Evolutionary conservation across 2,888 invertebrate species (phyloP).

Genomic region (Mesorhabditis spiculigera): DNA sequence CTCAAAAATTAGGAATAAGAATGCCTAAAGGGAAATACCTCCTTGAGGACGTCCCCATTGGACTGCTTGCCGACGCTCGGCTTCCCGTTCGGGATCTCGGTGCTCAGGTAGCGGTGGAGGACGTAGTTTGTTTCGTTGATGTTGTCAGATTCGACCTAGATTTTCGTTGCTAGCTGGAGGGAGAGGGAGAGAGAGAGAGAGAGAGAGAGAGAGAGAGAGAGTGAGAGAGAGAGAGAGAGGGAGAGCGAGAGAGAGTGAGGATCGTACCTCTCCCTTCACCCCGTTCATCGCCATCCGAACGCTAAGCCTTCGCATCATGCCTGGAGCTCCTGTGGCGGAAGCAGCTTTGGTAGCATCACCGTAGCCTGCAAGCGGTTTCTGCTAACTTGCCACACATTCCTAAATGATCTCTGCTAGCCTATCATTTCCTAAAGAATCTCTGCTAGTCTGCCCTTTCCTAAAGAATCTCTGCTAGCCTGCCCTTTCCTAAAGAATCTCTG

Average conservation of each 20-base stretch:
- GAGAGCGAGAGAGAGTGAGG: background rate
- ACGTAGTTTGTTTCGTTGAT: background rate
- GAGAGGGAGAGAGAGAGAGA: too few relatives aligned
- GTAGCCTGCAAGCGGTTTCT: background rate
- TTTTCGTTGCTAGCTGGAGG: too few relatives aligned
- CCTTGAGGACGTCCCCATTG: background rate
- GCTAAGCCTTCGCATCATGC: conserved; percentile 18
- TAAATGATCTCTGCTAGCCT: too few relatives aligned
- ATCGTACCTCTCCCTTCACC: conserved; percentile 16
- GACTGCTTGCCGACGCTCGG: background rate
- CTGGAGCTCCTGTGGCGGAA: background rate
- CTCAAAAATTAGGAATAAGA: too few relatives aligned
- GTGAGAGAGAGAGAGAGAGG: too few relatives aligned
- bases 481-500: too few relatives aligned
- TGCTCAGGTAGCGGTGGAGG: background rate
- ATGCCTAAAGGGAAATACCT: background rate
- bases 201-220: too few relatives aligned
- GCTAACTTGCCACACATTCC: conserved; percentile 7
- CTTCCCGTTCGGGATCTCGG: conserved; percentile 6
- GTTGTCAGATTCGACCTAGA: background rate
- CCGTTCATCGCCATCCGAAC: conserved; percentile 19
- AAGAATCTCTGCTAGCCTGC: too few relatives aligned
- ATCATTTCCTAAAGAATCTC: too few relatives aligned
- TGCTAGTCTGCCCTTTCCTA: too few relatives aligned
- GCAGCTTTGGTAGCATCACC: conserved; percentile 7